Base-by-base conservation (phyloP, 2,797 vertebrate species). In the Chaetophractus vellerosus region DNA sequence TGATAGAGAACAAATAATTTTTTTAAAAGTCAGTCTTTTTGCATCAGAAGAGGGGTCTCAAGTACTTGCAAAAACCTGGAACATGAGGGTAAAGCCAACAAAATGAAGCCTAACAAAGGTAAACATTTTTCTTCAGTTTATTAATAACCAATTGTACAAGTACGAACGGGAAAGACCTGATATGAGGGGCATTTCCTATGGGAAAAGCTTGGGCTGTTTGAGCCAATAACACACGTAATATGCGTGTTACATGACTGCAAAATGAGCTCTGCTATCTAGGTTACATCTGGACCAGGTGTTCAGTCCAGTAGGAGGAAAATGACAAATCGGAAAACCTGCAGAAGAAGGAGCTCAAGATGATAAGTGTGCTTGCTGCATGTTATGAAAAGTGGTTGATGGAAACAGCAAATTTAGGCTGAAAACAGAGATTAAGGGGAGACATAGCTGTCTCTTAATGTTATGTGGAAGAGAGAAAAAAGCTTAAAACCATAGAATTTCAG, bases 171-270 rank as follows among this genome's bases (percentile, higher is more conserved):
- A 50, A n/a, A 79, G 61, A 61, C 15, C 18, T 86, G 86, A 74
- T n/a, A 76, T 91, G 38, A 68, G 75, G 0, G 48, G 4, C 91
- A 90, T 96, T 92, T 94, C 93, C 83, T 96, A n/a, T 68, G 69
- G 82, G 94, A 96, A 91, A 93, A 81, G 50, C 55, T 83, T 61
- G 41, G 82, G 71, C 90, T 12, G 10, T 72, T 63, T 57, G 66
- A 83, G 55, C 31, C 75, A 87, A 91, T 66, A 75, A 72, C 64
- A 93, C 75, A 75, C 31, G 48, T 87, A 87, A 83, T n/a, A 68
- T 45, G 75, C 52, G 11, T 86, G 59, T 84, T 75, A 21, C 31
- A 26, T 36, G 33, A 26, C 71, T 91, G 87, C 63, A 81, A 31
- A 52, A 38, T 93, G 68, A 88, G 55, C 64, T 81, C 55, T 23